Evolutionary conservation across 2,113 vertebrate genomes (phyloP), one percentile per base, ranked within the genome.

Genomic region (Carassius carassius): DNA sequence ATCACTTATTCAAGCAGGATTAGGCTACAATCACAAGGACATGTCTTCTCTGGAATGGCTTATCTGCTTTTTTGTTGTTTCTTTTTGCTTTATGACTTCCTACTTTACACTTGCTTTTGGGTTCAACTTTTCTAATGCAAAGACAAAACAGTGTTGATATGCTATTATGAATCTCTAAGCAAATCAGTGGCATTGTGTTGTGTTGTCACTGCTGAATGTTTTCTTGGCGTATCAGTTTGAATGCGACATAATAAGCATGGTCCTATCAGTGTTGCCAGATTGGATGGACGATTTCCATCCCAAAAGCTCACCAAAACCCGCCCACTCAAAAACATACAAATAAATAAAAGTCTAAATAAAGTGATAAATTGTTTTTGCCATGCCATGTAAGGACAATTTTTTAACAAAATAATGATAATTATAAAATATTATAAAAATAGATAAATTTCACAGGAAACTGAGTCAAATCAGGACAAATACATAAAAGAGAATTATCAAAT

Each of bases 1-100:
- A 77, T 75, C 47, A 54, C 21, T 67, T 76, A 65, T 77, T 32
- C 60, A 41, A 51, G 78, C 35, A 19, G 62, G 47, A 78, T 78
- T 78, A 62, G 14, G 47, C 25, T 44, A 79, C 51, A n/a, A 63
- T 47, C 44, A 78, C 23, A 62, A 72, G 58, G 69, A 81, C 44
- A 72, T 73, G 49, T 37, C 79, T 76, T 47, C 86, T 58, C 29
- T 65, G 44, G 56, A 74, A 80, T 73, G 56, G 47, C 81, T 78
- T 60, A 72, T 82, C 70, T 56, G 32, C 51, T 41, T 25, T 41
- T 73, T 62, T 21, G n/a, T 14, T 82, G 63, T 47, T 67, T 17
- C 69, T 10, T 60, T 67, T 80, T 58, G 60, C 23, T 79, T n/a
- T 81, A 8, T 60, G 60, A 1, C 82, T 72, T 67, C 72, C 56